These are phyloP conservation scores for Cistogaster globosa DNA, from an alignment of 2,888 invertebrate species.

Conservation along the genomic window DNA sequence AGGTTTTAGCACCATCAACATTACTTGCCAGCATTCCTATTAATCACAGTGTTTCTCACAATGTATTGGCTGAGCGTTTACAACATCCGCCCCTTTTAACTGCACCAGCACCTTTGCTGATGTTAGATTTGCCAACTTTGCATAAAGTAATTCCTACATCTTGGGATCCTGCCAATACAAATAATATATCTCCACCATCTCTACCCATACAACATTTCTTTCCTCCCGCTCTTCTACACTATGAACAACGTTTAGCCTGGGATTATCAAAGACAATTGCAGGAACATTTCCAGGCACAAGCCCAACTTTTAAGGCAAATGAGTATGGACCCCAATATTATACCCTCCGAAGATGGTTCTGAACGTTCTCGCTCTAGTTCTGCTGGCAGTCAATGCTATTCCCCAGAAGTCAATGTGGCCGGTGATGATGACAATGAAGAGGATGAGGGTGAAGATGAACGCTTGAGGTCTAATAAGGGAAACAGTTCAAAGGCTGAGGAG, in stretches of 20 bases:
- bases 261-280: conserved; percentile 85
- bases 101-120: conserved; percentile 49
- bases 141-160: conserved; percentile 57
- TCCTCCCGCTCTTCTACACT: conserved; percentile 85
- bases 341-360: conserved; percentile 87
- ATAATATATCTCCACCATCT: conserved; percentile 23
- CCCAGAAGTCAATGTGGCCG: conserved; percentile 85
- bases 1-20: neutral
- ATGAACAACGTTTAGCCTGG: conserved; percentile 86
- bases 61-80: conserved; percentile 43
- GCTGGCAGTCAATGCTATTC: conserved; percentile 89
- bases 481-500: conserved; percentile 71
- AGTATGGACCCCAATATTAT: conserved; percentile 82
- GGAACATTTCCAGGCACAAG: conserved; percentile 84
- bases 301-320: conserved; percentile 84
- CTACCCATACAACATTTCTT: conserved; percentile 78
- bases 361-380: conserved; percentile 86
- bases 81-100: neutral
- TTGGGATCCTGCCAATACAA: conserved; percentile 63
- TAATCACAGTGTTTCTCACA: neutral
- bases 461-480: conserved; percentile 1
- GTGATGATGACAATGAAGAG: conserved; percentile 69
- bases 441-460: conserved; percentile 29
- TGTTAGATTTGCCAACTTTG: conserved; percentile 59
- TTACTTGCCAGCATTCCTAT: conserved; percentile 24